Conservation (phyloP, 2,113 vertebrate species). For the Trochalopteron elliotii region DNA sequence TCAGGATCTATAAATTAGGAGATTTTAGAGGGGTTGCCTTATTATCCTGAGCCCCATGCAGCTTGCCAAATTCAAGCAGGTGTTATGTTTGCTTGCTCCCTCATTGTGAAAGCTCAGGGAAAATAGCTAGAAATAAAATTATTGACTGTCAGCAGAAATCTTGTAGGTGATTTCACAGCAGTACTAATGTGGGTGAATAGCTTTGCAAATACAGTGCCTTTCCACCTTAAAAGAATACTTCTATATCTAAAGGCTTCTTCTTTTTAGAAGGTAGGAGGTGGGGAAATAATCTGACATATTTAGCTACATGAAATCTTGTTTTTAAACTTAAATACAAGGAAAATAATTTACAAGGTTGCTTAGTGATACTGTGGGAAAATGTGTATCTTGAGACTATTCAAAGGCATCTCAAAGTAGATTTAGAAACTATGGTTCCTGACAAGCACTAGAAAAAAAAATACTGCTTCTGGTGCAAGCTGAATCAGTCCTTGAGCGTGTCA, state of each 20-base stretch:
- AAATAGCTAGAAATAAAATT: conserved; percentile 37
- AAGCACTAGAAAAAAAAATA: not conserved
- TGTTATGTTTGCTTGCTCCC: not conserved
- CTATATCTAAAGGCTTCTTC: not conserved
- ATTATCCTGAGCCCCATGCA: not conserved
- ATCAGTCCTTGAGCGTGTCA: conserved; percentile 42
- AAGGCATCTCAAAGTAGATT: conserved; percentile 21
- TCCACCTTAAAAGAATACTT: not conserved
- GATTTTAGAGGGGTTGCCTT: not conserved
- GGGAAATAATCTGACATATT: not conserved
- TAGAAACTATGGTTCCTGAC: not conserved
- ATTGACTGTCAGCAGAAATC: conserved; percentile 19
- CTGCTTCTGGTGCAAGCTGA: conserved; percentile 32
- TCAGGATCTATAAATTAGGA: not conserved
- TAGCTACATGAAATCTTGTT: not conserved
- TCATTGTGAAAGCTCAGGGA: not conserved
- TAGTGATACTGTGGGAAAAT: not conserved
- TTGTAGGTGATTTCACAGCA: not conserved
- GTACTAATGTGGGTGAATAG: not conserved
- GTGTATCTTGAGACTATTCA: not conserved
- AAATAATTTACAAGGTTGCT: not conserved
- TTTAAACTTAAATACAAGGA: not conserved
- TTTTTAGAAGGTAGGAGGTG: not conserved
- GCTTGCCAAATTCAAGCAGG: conserved; percentile 36
- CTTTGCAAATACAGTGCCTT: not conserved